Evolutionary conservation across 2,797 vertebrate species (phyloP).

Genomic region (Morus bassanus): DNA sequence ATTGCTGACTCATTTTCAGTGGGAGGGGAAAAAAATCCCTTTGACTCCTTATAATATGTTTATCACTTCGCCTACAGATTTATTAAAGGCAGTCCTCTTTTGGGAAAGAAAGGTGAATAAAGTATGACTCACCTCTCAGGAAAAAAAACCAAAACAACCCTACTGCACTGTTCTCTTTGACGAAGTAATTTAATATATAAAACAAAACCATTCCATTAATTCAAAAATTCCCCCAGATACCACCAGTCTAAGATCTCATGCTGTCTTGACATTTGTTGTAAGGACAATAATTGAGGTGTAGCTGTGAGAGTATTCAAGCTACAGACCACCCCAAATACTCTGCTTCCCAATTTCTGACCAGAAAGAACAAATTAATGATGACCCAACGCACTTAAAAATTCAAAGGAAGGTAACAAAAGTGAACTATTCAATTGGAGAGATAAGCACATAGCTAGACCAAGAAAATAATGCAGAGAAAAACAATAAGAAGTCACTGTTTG

Average conservation of each 20-base stretch:
- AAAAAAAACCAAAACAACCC: background rate
- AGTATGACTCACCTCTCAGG: conserved; percentile 2
- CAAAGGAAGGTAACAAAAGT: background rate
- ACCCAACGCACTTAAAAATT: background rate
- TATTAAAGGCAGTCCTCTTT: conserved; percentile 30
- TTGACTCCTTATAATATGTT: conserved; percentile 19
- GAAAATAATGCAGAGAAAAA: background rate
- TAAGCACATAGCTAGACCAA: background rate
- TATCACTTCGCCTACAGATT: background rate
- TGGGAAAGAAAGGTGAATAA: background rate
- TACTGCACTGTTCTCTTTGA: background rate
- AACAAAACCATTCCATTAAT: background rate
- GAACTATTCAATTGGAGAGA: background rate
- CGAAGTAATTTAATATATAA: background rate
- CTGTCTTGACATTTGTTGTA: background rate
- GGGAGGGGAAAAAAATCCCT: background rate
- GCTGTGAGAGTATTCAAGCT: background rate
- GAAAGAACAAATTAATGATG: background rate
- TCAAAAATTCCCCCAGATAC: background rate
- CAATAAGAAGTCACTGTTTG: background rate
- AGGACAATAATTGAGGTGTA: background rate
- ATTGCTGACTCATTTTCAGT: conserved; percentile 50
- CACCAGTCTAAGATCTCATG: background rate
- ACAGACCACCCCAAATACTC: background rate
- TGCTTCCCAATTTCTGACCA: background rate